Conservation (phyloP, 2,888 invertebrate genomes). For the Tupiocoris notatus region DNA sequence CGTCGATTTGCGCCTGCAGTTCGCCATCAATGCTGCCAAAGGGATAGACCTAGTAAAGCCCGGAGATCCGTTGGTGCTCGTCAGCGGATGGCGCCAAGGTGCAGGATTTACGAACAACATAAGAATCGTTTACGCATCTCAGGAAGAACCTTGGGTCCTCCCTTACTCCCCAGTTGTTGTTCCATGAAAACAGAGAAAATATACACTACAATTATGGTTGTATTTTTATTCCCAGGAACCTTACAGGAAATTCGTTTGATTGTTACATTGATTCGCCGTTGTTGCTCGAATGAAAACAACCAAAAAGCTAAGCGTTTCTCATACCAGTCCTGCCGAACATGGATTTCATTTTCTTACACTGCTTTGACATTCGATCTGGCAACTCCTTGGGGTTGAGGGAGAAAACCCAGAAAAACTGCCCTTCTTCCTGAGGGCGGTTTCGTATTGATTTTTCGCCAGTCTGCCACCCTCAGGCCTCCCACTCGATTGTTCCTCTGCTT, state of each 20-base stretch:
- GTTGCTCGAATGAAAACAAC: no score
- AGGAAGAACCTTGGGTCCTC: conserved; percentile 48
- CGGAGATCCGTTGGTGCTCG: conserved; percentile 68
- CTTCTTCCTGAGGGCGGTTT: background rate
- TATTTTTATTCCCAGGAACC: no score
- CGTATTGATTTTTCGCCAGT: background rate
- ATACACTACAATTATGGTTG: no score
- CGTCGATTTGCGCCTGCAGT: conserved; percentile 62
- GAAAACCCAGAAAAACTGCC: background rate
- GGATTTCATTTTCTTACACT: no score
- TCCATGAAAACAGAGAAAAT: conserved; percentile 8
- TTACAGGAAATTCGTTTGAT: no score
- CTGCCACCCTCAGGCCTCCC: background rate
- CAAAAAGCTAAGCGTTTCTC: no score
- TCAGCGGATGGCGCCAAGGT: conserved; percentile 70
- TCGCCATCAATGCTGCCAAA: conserved; percentile 63
- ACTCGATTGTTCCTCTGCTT: background rate
- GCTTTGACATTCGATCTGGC: no score
- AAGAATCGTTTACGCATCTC: conserved; percentile 60
- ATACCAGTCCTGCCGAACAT: no score
- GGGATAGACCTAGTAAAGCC: conserved; percentile 63
- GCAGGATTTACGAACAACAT: conserved; percentile 69
- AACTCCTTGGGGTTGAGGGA: background rate
- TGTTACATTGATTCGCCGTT: no score
- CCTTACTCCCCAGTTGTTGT: conserved; percentile 44